These are phyloP conservation scores for Vespertilio murinus DNA, from an alignment of 2,797 vertebrate genomes.

Conservation along the genomic window DNA sequence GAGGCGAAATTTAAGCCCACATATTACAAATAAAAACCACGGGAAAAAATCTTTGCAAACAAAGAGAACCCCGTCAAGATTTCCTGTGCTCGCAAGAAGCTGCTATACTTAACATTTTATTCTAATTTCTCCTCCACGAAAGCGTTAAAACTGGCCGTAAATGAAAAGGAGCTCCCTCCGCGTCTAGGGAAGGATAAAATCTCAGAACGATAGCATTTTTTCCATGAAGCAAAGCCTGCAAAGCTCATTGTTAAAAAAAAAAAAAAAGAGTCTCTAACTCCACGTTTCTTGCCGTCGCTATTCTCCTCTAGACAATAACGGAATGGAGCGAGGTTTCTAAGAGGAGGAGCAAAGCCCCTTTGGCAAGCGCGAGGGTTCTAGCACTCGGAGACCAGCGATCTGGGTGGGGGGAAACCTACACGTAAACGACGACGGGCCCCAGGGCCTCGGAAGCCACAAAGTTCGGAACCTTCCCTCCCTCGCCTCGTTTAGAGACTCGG, in stretches of 20 bases:
- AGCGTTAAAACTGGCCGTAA: constrained; percentile 42
- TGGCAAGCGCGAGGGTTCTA: not conserved
- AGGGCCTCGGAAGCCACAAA: not conserved
- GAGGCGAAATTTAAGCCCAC: not conserved
- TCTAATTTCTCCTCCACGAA: constrained; percentile 26
- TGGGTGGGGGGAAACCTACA: not conserved
- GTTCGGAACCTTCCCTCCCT: not conserved
- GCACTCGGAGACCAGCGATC: not conserved
- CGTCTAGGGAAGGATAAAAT: not conserved
- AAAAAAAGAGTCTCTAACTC: not conserved
- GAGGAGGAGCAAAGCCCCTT: not conserved
- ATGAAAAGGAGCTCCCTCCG: not conserved
- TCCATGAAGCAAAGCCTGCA: constrained; percentile 15
- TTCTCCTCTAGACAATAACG: constrained; percentile 66
- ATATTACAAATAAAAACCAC: not conserved
- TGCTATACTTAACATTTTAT: constrained; percentile 33
- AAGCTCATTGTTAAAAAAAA: not conserved
- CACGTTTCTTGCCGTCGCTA: constrained; percentile 47
- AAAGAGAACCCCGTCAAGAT: constrained; percentile 63
- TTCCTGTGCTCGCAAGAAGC: constrained; percentile 2
- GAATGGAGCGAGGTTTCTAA: constrained; percentile 41
- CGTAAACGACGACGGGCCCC: not conserved
- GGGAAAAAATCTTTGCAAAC: constrained; percentile 51
- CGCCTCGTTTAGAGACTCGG: not conserved
- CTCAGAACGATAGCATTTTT: constrained; percentile 30